A percentile compares a stretch with the other conserved stretches of the same genome.
Evolutionary conservation across 2,797 vertebrate species (phyloP).

Genomic region (Propithecus perrieri): DNA sequence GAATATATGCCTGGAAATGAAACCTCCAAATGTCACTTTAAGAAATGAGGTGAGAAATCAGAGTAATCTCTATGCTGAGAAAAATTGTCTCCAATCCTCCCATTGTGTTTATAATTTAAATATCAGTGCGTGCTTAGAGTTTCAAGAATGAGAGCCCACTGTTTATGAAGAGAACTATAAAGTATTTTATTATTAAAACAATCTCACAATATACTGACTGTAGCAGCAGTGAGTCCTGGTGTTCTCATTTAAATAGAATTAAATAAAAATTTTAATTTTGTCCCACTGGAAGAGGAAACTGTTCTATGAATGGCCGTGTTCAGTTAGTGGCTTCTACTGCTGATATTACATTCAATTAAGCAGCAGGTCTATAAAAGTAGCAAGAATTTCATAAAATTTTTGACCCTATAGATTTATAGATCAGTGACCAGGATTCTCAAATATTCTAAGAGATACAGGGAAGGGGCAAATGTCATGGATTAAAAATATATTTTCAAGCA

Average conservation of each 20-base stretch:
- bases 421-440: not conserved
- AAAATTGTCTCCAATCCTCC: not conserved
- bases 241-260: slow-evolving; percentile 33
- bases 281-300: not conserved
- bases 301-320: not conserved
- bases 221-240: not conserved
- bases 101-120: not conserved
- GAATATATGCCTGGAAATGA: not conserved
- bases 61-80: not conserved
- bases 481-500: slow-evolving; percentile 45
- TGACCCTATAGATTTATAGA: slow-evolving; percentile 36
- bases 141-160: not conserved
- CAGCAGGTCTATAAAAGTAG: not conserved
- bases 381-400: not conserved
- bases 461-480: not conserved
- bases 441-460: not conserved
- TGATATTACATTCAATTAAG: not conserved
- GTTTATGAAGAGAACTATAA: slow-evolving; percentile 8
- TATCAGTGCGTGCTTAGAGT: not conserved
- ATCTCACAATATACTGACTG: not conserved
- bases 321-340: not conserved
- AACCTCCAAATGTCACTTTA: not conserved
- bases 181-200: not conserved
- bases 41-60: not conserved
- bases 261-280: slow-evolving; percentile 34